A percentile compares a stretch with the other conserved stretches of the same genome.
Conservation (phyloP, 2,113 vertebrate species). For the Labeo rohita region DNA sequence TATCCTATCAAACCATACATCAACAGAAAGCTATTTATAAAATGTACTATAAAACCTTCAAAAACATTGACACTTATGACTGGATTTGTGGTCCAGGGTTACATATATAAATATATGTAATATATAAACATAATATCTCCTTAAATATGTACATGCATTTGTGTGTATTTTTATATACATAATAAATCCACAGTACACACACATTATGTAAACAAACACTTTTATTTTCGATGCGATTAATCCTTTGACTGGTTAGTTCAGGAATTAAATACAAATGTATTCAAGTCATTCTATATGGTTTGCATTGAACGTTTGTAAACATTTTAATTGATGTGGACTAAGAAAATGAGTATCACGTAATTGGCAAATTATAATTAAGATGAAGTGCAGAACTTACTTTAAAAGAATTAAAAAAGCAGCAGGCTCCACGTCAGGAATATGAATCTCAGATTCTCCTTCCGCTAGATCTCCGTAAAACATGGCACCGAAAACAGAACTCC, state of each 20-base stretch:
- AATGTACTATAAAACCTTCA: too few species aligned
- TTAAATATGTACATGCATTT: too few species aligned
- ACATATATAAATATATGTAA: too few species aligned
- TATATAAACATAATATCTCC: too few species aligned
- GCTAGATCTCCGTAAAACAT: conserved; percentile 97
- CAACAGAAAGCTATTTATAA: too few species aligned
- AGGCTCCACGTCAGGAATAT: conserved; percentile 95
- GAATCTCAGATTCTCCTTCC: conserved; percentile 90
- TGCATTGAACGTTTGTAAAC: background rate
- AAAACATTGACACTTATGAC: too few species aligned
- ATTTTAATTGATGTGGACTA: background rate
- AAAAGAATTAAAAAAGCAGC: conserved; percentile 91
- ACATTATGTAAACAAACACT: too few species aligned
- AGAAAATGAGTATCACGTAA: background rate
- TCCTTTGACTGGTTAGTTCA: background rate
- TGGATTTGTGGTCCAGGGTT: too few species aligned
- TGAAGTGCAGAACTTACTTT: conserved; percentile 80
- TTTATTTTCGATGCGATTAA: too few species aligned
- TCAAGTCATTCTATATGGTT: background rate
- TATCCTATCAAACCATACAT: too few species aligned
- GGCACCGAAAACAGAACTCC: conserved; percentile 95
- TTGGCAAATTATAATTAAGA: background rate
- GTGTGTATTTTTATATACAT: too few species aligned
- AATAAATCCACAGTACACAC: too few species aligned
- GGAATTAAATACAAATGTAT: background rate